These are phyloP conservation scores for Corythucha ciliata DNA, from an alignment of 2,888 invertebrate species.

Conservation along the genomic window DNA sequence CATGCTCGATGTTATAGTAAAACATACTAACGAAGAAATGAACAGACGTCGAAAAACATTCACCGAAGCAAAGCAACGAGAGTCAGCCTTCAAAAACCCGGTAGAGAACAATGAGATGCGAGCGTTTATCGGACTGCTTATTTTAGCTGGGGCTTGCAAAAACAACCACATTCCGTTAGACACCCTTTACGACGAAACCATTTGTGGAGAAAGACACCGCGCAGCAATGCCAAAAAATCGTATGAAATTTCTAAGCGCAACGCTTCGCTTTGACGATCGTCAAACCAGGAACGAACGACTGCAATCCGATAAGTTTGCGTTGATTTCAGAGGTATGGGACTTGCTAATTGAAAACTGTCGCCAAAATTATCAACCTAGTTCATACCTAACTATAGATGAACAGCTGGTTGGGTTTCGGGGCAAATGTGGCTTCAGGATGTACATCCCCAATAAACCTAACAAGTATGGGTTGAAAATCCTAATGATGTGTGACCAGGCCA, in stretches of 20 bases:
- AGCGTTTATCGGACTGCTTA: too few relatives aligned
- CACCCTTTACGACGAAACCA: neutral
- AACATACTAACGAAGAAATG: too few relatives aligned
- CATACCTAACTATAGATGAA: constrained; percentile 35
- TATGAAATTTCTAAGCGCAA: neutral
- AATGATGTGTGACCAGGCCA: constrained; percentile 4
- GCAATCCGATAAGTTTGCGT: neutral
- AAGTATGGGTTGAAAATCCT: constrained; percentile 34
- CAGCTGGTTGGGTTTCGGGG: constrained; percentile 35
- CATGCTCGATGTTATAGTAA: too few relatives aligned
- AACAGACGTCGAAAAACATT: too few relatives aligned
- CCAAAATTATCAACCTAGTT: constrained; percentile 29
- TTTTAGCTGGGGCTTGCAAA: too few relatives aligned
- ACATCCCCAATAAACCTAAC: constrained; percentile 34
- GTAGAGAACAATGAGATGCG: too few relatives aligned
- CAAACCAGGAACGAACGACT: neutral
- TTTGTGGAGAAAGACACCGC: neutral
- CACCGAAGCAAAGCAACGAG: too few relatives aligned
- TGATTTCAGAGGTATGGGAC: constrained; percentile 31
- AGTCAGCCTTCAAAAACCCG: too few relatives aligned
- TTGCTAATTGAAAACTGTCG: constrained; percentile 31
- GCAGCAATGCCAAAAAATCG: constrained; percentile 5
- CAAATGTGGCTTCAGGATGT: constrained; percentile 32
- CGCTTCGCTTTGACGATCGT: constrained; percentile 15
- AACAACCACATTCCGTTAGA: constrained; percentile 1